phyloP scores from a whole-genome alignment of 2,888 invertebrate genomes.

The Cosmopolites sordidus region DNA sequence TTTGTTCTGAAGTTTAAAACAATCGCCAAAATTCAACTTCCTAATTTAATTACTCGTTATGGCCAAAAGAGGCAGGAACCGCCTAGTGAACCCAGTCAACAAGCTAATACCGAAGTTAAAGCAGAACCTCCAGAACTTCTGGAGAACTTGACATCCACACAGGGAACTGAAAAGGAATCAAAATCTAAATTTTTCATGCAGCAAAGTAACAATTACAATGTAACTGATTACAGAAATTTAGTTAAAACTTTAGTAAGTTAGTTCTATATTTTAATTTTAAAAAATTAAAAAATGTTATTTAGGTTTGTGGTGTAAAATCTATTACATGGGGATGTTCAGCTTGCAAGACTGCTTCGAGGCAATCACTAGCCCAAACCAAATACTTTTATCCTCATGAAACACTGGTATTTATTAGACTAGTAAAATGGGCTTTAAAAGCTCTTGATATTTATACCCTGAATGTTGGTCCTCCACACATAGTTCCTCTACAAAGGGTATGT shows the following conservation, averaged over 20 bases:
- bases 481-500: constrained; percentile 22
- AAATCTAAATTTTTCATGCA: constrained; percentile 74
- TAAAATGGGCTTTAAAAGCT: constrained; percentile 92
- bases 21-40: constrained; percentile 88
- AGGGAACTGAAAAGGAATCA: constrained; percentile 48
- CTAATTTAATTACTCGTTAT: constrained; percentile 62
- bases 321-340: constrained; percentile 92
- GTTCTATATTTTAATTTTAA: constrained; percentile 40
- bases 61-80: not conserved
- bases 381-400: constrained; percentile 87
- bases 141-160: constrained; percentile 20
- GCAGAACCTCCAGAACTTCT: constrained; percentile 2
- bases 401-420: constrained; percentile 82
- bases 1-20: constrained; percentile 95
- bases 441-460: constrained; percentile 81
- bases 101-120: constrained; percentile 11
- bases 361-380: constrained; percentile 51
- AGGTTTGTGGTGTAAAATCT: constrained; percentile 87
- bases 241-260: constrained; percentile 72
- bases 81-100: no score
- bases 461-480: constrained; percentile 45
- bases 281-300: not conserved
- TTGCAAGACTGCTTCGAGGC: constrained; percentile 55
- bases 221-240: constrained; percentile 84
- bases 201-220: constrained; percentile 71